Base-by-base conservation (phyloP, 1,140 invertebrate genomes). In the Caenorhabditis latens region DNA sequence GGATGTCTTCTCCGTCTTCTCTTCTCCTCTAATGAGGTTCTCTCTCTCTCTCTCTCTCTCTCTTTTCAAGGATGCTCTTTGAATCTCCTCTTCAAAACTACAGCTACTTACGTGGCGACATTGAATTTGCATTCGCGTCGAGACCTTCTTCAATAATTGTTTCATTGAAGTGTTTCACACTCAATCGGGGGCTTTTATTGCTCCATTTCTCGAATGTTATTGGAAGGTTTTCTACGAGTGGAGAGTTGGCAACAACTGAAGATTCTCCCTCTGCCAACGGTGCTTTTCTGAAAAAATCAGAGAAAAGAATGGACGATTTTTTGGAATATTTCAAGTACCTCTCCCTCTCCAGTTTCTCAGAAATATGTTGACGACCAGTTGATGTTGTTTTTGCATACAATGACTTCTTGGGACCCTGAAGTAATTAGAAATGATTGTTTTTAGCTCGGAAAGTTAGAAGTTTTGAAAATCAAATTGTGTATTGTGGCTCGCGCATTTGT, bases 221-320 rank as follows among this genome's bases (percentile, higher is more conserved):
- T 86, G 86, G 86, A 50, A 86, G 86, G 46, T 83, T 86, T 43
- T 86, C 86, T 8, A 86, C 79, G 75, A 86, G 71, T 11, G 86
- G 86, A 83, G 86, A 86, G 63, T 86, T 84, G 40, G 86, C 86
- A 5, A 86, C 86, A 8, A 86, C 86, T 16, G 86, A 50, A n/a
- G 86, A 84, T 53, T 86, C 86, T 43, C 48, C 50, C 48, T 86
- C 61, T 40, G 86, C 86, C 43, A 86, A 24, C n/a, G 86, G 86
- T n/a, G 86, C 86, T 53, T 55, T 71, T 21, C 71, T 55, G 57
- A 65, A 83, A 40, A 50, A 40, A 63, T 32, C 5, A 2, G 19
- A 58, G n/a, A 63, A 63, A 63, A 1, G 50, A 53, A 9, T 32
- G 2, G 24, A 63, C 11, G 24, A 32, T 40, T 63, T 32, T 11